A percentile compares a stretch with the other conserved stretches of the same genome.
Evolutionary conservation across 2,797 vertebrate species (phyloP).

Genomic region (Onychomys leucogaster): DNA sequence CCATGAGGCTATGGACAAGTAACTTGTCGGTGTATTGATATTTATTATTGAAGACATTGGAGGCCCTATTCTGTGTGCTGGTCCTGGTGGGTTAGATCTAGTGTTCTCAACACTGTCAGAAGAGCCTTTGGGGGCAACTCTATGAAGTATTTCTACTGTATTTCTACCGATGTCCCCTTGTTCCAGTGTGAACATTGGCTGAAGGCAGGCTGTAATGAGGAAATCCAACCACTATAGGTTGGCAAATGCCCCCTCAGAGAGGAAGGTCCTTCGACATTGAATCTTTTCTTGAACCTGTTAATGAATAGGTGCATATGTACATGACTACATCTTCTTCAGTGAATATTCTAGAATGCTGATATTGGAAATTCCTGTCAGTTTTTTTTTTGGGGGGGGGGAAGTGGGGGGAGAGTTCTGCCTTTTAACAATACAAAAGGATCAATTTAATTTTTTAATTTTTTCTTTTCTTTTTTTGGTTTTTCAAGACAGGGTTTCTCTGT

Average conservation of each 20-base stretch:
- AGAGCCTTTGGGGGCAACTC: not conserved
- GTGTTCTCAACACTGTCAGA: not conserved
- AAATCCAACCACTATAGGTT: not conserved
- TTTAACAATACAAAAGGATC: not conserved
- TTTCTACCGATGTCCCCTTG: not conserved
- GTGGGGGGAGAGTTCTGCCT: not conserved
- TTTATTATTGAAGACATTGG: not conserved
- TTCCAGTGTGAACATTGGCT: not conserved
- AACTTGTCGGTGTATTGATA: constrained; percentile 22
- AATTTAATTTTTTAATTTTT: not conserved
- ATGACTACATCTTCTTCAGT: not conserved
- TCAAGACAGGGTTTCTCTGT: too few species aligned
- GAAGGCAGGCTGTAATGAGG: not conserved
- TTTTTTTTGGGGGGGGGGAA: not conserved
- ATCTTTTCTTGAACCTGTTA: not conserved
- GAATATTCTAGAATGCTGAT: not conserved
- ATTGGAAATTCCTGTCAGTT: constrained; percentile 14
- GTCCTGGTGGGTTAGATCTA: not conserved
- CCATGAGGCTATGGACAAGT: constrained; percentile 11
- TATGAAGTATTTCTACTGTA: not conserved
- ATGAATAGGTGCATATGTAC: not conserved
- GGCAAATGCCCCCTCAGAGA: not conserved
- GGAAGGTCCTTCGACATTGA: not conserved
- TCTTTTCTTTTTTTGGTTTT: too few species aligned
- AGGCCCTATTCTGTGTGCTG: not conserved